Percentiles rank a stretch among this genome's conserved stretches.
phyloP scores from a whole-genome alignment of 2,888 invertebrate species.

The Ferrisia virgata region DNA sequence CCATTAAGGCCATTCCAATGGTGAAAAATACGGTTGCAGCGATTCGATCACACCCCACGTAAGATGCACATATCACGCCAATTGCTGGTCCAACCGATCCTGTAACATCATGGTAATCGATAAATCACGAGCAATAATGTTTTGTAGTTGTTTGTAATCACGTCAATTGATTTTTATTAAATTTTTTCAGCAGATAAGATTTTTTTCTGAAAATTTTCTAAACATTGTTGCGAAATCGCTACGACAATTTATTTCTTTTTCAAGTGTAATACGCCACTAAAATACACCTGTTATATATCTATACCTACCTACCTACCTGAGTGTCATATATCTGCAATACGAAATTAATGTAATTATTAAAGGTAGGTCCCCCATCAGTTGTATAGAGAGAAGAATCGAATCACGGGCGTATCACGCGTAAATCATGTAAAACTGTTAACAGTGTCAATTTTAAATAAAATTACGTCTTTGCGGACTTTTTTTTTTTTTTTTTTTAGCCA shows the following conservation, averaged over 20 bases:
- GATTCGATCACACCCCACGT: slow-evolving; percentile 51
- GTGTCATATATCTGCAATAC: too few species aligned
- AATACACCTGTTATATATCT: too few species aligned
- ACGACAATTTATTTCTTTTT: too few species aligned
- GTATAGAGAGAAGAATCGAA: not conserved
- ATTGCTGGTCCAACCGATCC: slow-evolving; percentile 62
- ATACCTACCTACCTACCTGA: too few species aligned
- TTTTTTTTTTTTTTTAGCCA: not conserved
- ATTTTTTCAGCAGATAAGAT: too few species aligned
- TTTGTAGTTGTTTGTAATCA: not conserved
- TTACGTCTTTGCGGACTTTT: not conserved
- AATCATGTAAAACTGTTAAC: not conserved
- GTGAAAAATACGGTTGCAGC: slow-evolving; percentile 60
- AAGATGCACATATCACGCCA: slow-evolving; percentile 51
- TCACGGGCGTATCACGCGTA: not conserved
- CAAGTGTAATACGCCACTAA: too few species aligned
- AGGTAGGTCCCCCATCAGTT: not conserved
- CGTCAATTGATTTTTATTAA: not conserved
- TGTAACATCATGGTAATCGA: slow-evolving; percentile 50
- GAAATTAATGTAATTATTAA: too few species aligned
- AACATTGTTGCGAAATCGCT: too few species aligned
- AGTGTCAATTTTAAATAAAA: not conserved
- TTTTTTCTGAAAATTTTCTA: too few species aligned
- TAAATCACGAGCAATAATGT: not conserved
- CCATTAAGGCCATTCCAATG: slow-evolving; percentile 65